Evolutionary conservation across 2,113 vertebrate genomes (phyloP).

Genomic region (Diadophis punctatus): DNA sequence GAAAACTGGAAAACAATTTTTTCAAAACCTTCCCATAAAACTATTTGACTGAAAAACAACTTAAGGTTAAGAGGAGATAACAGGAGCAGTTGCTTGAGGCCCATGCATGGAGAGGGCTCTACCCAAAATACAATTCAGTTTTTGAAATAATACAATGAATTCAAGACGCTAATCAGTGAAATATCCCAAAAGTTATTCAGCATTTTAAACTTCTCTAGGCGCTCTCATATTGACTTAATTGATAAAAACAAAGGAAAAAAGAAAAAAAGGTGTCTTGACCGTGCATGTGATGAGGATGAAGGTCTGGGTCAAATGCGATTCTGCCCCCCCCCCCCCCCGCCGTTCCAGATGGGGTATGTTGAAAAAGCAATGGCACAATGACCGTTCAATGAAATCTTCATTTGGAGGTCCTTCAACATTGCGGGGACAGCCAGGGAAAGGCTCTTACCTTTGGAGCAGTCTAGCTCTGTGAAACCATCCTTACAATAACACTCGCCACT

Average conservation of each 20-base stretch:
- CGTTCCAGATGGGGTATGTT: background rate
- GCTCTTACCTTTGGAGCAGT: constrained; percentile 81
- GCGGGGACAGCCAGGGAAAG: background rate
- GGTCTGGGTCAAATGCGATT: background rate
- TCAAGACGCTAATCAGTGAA: background rate
- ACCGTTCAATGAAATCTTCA: background rate
- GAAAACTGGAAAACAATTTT: background rate
- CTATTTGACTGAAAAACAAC: background rate
- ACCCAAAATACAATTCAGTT: background rate
- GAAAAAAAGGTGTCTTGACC: background rate
- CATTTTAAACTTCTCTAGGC: background rate
- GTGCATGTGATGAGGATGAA: background rate
- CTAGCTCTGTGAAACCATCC: constrained; percentile 75
- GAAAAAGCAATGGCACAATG: background rate
- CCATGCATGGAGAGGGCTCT: background rate
- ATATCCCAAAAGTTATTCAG: background rate
- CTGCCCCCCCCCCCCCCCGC: background rate
- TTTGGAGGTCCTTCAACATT: background rate
- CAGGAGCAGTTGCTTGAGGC: background rate
- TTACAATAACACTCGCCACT: constrained; percentile 81
- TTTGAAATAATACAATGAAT: background rate
- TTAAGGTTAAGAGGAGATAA: background rate
- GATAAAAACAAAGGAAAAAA: background rate
- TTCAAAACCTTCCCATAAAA: background rate
- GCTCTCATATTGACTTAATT: background rate